Conservation (phyloP, 2,797 vertebrate species). For the Anableps anableps region DNA sequence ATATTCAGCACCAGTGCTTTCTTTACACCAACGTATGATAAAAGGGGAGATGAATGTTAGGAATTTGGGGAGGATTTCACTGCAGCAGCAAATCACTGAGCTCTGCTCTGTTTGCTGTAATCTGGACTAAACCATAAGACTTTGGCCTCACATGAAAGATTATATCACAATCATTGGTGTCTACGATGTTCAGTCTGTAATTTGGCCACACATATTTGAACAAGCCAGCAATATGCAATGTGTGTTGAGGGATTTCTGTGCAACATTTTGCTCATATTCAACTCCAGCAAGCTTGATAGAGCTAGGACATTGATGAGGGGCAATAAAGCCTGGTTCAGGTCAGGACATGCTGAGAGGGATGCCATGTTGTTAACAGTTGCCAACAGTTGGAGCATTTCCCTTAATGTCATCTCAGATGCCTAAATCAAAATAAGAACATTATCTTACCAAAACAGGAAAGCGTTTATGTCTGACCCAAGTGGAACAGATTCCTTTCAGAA, state of each 20-base stretch:
- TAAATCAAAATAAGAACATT: conserved; percentile 3
- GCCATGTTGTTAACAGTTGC: not conserved
- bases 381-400: not conserved
- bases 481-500: not conserved
- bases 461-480: not conserved
- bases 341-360: not conserved
- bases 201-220: conserved; percentile 7
- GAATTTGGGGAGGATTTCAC: conserved; percentile 53
- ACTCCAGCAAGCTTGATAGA: not conserved
- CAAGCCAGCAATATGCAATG: not conserved
- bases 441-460: not conserved
- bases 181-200: conserved; percentile 12
- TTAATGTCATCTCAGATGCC: not conserved
- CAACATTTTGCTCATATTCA: not conserved
- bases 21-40: conserved; percentile 3
- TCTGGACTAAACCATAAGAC: conserved; percentile 69
- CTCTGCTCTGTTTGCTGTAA: conserved; percentile 56
- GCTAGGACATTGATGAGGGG: not conserved
- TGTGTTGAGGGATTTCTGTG: not conserved
- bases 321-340: not conserved
- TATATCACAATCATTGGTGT: conserved; percentile 48
- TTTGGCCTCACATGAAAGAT: conserved; percentile 64
- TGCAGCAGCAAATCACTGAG: conserved; percentile 42
- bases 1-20: conserved; percentile 1
- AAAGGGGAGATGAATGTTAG: conserved; percentile 6